A percentile compares a stretch with the other conserved stretches of the same genome.
phyloP scores from a whole-genome alignment of 2,797 vertebrate species.

The Pseudocheirus occidentalis region DNA sequence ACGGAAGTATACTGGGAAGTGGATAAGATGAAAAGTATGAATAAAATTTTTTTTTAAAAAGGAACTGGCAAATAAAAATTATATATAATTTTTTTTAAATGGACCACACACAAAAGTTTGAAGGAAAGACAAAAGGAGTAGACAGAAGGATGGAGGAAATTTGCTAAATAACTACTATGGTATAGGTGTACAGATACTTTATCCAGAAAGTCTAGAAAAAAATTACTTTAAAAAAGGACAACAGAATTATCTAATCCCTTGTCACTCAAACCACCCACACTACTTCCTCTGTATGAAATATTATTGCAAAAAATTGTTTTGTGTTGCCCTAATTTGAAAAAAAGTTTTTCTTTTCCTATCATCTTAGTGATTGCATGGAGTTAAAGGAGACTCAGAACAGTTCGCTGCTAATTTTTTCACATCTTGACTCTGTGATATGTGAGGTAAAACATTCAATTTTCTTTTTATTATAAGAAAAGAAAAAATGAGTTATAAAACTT shows the following conservation, averaged over 20 bases:
- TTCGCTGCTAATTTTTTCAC: not conserved
- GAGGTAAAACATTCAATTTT: not conserved
- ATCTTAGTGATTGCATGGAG: not conserved
- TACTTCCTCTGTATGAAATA: not conserved
- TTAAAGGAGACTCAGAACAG: not conserved
- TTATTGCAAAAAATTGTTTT: not conserved
- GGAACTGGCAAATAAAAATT: not conserved
- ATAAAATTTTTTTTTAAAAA: not conserved
- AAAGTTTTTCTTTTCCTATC: not conserved
- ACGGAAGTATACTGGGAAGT: not conserved
- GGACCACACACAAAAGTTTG: not conserved
- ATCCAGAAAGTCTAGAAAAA: not conserved
- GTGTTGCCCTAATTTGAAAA: not conserved
- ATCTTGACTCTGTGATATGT: not conserved
- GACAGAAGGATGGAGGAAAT: not conserved
- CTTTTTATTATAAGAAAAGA: not conserved
- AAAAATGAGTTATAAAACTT: not conserved
- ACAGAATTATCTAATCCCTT: not conserved
- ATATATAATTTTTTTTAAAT: not conserved
- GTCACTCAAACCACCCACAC: not conserved
- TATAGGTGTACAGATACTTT: not conserved
- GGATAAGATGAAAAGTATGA: not conserved
- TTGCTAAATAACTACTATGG: not conserved
- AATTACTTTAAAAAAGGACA: not conserved
- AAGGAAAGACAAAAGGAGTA: not conserved